Conservation (phyloP, 2,797 vertebrate genomes). For the Carcharodon carcharias region DNA sequence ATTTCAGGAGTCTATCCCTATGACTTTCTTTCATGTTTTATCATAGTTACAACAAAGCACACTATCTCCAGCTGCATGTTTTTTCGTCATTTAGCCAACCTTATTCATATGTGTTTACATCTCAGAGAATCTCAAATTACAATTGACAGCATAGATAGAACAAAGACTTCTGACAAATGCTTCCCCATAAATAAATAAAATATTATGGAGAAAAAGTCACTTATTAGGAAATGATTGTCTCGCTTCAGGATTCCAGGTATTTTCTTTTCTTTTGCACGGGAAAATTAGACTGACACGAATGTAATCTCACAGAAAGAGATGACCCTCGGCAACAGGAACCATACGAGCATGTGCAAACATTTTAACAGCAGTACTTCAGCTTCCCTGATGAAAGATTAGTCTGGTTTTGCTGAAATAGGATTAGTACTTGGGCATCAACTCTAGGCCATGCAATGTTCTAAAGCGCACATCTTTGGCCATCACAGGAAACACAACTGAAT, state of each 20-base stretch:
- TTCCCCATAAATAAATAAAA: not conserved
- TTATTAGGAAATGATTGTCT: not conserved
- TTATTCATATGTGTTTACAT: not conserved
- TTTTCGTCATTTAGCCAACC: not conserved
- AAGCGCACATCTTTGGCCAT: conserved; percentile 46
- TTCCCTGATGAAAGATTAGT: conserved; percentile 54
- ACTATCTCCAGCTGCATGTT: not conserved
- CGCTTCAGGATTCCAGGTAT: not conserved
- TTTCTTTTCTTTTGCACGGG: not conserved
- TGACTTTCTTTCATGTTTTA: not conserved
- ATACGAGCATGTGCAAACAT: conserved; percentile 54
- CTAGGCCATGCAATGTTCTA: conserved; percentile 44
- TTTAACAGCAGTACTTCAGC: conserved; percentile 42
- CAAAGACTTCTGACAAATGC: no score
- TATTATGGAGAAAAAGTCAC: not conserved
- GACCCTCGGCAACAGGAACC: conserved; percentile 50
- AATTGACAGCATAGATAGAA: not conserved
- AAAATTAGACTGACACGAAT: not conserved
- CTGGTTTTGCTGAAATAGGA: conserved; percentile 53
- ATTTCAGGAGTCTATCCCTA: not conserved
- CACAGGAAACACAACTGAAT: conserved; percentile 40
- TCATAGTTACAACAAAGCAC: not conserved
- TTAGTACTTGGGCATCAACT: conserved; percentile 53
- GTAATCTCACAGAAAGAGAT: conserved; percentile 48
- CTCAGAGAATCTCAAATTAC: not conserved